Evolutionary conservation across 2,888 invertebrate genomes (phyloP).

Genomic region (Drosophila acutilabella): DNA sequence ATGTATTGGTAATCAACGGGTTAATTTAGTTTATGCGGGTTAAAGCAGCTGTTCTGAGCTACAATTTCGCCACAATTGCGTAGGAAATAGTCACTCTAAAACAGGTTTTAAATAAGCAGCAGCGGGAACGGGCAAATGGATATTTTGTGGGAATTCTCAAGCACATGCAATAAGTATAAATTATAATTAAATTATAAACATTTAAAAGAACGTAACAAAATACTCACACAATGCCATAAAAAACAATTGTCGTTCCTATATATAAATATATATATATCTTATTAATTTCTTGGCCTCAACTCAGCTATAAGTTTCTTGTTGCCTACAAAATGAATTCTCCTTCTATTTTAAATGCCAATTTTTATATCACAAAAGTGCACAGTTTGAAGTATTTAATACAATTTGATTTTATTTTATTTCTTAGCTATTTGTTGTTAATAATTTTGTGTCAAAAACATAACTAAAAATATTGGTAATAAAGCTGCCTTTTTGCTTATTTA

Average conservation of each 20-base stretch:
- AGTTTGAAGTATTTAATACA: neutral
- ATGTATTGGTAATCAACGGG: neutral
- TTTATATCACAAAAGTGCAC: slow-evolving; percentile 15
- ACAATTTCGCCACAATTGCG: neutral
- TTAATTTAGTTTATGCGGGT: slow-evolving; percentile 1
- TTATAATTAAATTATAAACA: slow-evolving; percentile 8
- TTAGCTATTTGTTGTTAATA: slow-evolving; percentile 8
- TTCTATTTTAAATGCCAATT: neutral
- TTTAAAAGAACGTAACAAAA: slow-evolving; percentile 42
- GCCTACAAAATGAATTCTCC: slow-evolving; percentile 2
- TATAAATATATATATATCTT: neutral
- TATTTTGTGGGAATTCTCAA: neutral
- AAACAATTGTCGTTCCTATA: slow-evolving; percentile 37
- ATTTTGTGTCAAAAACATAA: neutral
- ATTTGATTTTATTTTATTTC: neutral
- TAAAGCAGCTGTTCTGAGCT: neutral
- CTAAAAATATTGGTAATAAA: slow-evolving; percentile 1
- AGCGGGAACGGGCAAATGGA: neutral
- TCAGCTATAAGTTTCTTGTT: slow-evolving; percentile 59
- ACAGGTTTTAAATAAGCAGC: neutral
- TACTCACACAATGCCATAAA: slow-evolving; percentile 76
- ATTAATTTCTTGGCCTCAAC: slow-evolving; percentile 58
- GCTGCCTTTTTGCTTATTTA: slow-evolving; percentile 34
- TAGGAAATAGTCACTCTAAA: neutral
- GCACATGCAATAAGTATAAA: slow-evolving; percentile 15